Evolutionary conservation across 1,140 invertebrate species (phyloP).

Genomic region (Cotesia chilonis): DNA sequence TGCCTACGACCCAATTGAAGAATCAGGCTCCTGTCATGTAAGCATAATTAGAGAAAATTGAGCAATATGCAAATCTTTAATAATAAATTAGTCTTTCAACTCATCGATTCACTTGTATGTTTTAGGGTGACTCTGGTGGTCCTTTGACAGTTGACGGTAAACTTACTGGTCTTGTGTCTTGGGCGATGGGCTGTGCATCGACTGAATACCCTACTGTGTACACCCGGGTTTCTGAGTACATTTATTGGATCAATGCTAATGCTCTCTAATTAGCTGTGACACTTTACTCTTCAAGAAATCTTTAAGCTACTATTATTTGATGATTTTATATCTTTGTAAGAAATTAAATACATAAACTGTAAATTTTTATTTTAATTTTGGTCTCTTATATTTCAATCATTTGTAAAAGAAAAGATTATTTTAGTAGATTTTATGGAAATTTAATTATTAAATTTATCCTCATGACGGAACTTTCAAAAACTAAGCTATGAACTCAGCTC

Average conservation of each 20-base stretch:
- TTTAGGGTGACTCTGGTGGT: constrained; percentile 69
- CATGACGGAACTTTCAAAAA: too few relatives aligned
- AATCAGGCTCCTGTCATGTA: constrained; percentile 44
- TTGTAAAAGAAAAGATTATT: too few relatives aligned
- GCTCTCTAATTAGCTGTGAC: constrained; percentile 19
- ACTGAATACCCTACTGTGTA: constrained; percentile 55
- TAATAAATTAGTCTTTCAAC: background rate
- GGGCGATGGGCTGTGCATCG: constrained; percentile 60
- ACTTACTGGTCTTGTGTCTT: constrained; percentile 63
- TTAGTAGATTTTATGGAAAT: too few relatives aligned
- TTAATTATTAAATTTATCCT: too few relatives aligned
- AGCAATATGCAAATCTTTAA: too few relatives aligned
- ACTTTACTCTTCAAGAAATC: background rate
- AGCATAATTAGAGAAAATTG: constrained; percentile 19
- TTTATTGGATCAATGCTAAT: constrained; percentile 43
- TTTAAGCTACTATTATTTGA: background rate
- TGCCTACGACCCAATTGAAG: constrained; percentile 35
- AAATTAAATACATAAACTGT: background rate
- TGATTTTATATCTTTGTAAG: background rate
- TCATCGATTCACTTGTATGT: constrained; percentile 3
- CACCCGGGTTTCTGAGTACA: constrained; percentile 50
- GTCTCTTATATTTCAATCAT: background rate
- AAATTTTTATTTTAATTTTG: background rate
- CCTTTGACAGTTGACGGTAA: constrained; percentile 62
- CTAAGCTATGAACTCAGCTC: too few relatives aligned